Conservation (phyloP, 2,888 invertebrate species). For the Pasiphila rectangulata region DNA sequence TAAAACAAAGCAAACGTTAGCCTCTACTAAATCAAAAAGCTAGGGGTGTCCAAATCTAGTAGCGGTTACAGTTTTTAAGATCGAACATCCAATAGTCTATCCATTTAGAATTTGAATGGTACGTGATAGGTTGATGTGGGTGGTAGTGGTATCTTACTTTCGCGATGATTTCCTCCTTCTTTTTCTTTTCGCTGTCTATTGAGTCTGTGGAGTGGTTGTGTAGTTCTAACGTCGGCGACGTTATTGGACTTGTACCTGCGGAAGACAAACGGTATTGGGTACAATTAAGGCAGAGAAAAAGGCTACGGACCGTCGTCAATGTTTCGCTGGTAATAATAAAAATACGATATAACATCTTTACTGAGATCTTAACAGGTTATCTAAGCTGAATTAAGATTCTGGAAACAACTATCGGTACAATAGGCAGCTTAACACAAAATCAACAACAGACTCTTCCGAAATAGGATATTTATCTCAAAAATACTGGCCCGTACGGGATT, state of each 20-base stretch:
- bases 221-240: conserved; percentile 84
- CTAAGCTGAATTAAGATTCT: too few relatives aligned
- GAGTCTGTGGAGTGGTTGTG: conserved; percentile 92
- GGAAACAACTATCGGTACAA: too few relatives aligned
- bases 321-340: too few relatives aligned
- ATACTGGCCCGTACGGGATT: conserved; percentile 19
- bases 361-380: too few relatives aligned
- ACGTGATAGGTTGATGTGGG: conserved; percentile 39
- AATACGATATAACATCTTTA: too few relatives aligned
- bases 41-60: conserved; percentile 56
- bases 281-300: too few relatives aligned
- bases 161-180: conserved; percentile 82
- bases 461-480: conserved; percentile 23
- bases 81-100: conserved; percentile 42
- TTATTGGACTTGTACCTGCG: conserved; percentile 86
- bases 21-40: conserved; percentile 21
- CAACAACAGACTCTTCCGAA: too few relatives aligned
- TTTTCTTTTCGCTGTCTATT: conserved; percentile 85
- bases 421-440: too few relatives aligned
- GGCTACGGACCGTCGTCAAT: too few relatives aligned
- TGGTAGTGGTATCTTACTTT: conserved; percentile 56
- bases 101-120: conserved; percentile 52
- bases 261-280: conserved; percentile 3
- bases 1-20: conserved; percentile 18
- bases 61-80: conserved; percentile 43